Evolutionary conservation across 2,888 invertebrate genomes (phyloP).

Genomic region (Cactoblastis cactorum): DNA sequence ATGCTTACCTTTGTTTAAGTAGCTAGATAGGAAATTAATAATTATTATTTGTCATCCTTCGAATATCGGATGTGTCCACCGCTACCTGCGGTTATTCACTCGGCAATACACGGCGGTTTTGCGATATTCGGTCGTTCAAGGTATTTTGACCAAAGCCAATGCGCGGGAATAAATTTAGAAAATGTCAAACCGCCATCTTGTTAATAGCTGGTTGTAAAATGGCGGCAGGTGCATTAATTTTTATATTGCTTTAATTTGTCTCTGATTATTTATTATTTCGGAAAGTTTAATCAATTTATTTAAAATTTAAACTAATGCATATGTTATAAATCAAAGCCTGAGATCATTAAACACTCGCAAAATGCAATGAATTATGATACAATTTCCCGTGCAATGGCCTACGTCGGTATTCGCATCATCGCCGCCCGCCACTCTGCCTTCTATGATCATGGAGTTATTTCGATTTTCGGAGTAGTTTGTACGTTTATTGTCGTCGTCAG

Average conservation of each 20-base stretch:
- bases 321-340: too few species aligned
- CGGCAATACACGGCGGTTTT: background rate
- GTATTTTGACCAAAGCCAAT: background rate
- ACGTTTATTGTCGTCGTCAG: background rate
- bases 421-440: background rate
- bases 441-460: conserved; percentile 2
- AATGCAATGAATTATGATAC: background rate
- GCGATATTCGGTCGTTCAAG: background rate
- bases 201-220: background rate
- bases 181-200: background rate
- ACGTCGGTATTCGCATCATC: background rate
- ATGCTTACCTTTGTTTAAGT: conserved; percentile 48
- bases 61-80: conserved; percentile 10
- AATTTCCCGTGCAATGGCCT: background rate
- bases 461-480: background rate
- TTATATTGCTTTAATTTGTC: too few species aligned
- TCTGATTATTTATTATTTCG: too few species aligned
- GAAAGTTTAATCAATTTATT: too few species aligned
- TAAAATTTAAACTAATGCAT: too few species aligned
- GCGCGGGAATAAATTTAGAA: background rate
- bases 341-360: too few species aligned
- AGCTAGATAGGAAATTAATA: conserved; percentile 64
- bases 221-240: too few species aligned
- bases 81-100: background rate
- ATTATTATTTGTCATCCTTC: conserved; percentile 25